A percentile compares a stretch with the other conserved stretches of the same genome.
phyloP scores from a whole-genome alignment of 2,888 invertebrate species.

The Drosophila niveifrons region DNA sequence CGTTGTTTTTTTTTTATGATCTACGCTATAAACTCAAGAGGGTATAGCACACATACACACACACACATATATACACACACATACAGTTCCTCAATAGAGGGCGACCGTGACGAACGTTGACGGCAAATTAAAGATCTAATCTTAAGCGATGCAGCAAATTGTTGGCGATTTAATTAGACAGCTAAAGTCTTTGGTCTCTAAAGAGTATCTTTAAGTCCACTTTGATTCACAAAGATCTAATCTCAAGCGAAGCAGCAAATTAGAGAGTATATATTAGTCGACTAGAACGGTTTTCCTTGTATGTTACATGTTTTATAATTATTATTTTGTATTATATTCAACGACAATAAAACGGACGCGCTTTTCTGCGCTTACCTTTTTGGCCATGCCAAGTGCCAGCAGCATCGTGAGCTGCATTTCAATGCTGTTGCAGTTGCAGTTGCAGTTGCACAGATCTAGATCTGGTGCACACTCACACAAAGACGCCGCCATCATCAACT shows the following conservation, averaged over 20 bases:
- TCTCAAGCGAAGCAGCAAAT: too few relatives aligned
- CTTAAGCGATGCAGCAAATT: not conserved
- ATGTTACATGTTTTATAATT: conserved; percentile 15
- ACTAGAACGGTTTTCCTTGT: not conserved
- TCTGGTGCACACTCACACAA: conserved; percentile 58
- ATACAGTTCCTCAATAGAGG: not conserved
- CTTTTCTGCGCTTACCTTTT: conserved; percentile 58
- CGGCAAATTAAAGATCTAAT: not conserved
- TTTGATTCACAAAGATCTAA: too few relatives aligned
- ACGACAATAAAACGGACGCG: conserved; percentile 24
- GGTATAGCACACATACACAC: conserved; percentile 33
- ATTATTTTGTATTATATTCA: conserved; percentile 36
- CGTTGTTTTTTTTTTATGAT: conserved; percentile 20
- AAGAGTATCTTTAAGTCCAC: conserved; percentile 2
- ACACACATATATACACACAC: not conserved
- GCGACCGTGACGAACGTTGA: conserved; percentile 1
- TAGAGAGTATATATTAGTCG: not conserved
- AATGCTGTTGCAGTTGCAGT: conserved; percentile 39
- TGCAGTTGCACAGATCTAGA: conserved; percentile 26
- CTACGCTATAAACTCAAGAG: conserved; percentile 12
- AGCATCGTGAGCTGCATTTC: conserved; percentile 45
- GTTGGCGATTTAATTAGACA: not conserved
- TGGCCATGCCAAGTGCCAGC: conserved; percentile 38
- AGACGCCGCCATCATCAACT: conserved; percentile 23
- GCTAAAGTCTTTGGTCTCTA: not conserved